A percentile compares a stretch with the other conserved stretches of the same genome.
phyloP scores from a whole-genome alignment of 2,797 vertebrate genomes.

The Falco berigora region DNA sequence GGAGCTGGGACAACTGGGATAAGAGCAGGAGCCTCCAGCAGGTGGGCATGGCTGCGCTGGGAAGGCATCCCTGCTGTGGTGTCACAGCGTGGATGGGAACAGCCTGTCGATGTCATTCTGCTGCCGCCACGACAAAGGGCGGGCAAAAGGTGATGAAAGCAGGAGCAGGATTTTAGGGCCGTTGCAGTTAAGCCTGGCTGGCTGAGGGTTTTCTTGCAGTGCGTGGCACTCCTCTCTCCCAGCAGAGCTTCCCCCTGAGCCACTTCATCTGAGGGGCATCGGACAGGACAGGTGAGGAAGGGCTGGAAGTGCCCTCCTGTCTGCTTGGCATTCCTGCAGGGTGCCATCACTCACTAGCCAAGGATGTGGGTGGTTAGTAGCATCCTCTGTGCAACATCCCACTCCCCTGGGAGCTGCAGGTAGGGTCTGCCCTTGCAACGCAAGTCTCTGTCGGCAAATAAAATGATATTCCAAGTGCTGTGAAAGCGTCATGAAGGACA shows the following conservation, averaged over 20 bases:
- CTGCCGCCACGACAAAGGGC: neutral
- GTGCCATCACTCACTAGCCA: neutral
- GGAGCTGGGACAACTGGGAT: neutral
- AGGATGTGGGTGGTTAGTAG: neutral
- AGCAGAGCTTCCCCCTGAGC: neutral
- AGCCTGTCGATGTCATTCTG: neutral
- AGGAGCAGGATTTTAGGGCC: neutral
- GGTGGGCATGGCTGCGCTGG: rapidly evolving
- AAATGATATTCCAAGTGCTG: neutral
- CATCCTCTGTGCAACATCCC: neutral
- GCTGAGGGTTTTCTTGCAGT: neutral
- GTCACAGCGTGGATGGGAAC: rapidly evolving
- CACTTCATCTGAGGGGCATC: neutral
- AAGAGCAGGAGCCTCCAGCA: neutral
- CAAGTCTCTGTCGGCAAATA: neutral
- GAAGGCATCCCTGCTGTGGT: neutral
- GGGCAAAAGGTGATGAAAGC: neutral
- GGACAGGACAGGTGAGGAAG: neutral
- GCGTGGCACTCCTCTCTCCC: rapidly evolving
- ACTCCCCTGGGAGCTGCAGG: neutral
- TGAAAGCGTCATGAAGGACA: neutral
- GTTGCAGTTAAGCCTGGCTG: neutral
- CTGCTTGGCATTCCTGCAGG: neutral
- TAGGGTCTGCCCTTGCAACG: neutral
- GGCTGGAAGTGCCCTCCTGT: neutral